These are phyloP conservation scores for Alentia gelatinosa DNA, from an alignment of 2,888 invertebrate genomes.

Conservation along the genomic window DNA sequence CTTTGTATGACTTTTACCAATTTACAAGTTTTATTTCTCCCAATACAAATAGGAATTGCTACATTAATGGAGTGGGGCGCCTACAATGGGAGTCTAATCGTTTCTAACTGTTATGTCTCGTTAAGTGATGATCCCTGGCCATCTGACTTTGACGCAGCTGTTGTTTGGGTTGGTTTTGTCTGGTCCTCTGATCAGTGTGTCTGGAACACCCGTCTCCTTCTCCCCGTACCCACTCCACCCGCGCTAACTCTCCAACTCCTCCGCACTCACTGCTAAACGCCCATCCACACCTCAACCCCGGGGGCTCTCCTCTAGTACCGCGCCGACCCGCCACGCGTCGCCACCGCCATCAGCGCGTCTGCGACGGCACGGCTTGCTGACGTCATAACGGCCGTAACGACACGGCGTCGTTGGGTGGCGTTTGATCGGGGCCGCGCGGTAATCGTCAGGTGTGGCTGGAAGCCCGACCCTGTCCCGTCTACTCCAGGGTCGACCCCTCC, in stretches of 20 bases:
- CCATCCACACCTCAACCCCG: background rate
- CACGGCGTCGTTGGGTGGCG: background rate
- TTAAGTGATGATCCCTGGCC: too few relatives aligned
- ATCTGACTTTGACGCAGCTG: background rate
- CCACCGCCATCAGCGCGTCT: background rate
- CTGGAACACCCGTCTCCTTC: background rate
- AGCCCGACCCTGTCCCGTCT: slow-evolving; percentile 1
- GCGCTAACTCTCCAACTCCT: background rate
- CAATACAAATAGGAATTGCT: too few relatives aligned
- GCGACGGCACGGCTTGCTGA: background rate
- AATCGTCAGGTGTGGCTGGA: background rate
- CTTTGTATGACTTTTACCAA: too few relatives aligned
- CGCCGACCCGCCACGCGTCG: background rate
- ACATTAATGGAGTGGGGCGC: too few relatives aligned
- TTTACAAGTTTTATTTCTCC: too few relatives aligned
- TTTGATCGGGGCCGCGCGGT: background rate
- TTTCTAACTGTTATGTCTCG: too few relatives aligned
- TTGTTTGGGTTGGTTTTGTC: background rate
- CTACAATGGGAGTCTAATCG: too few relatives aligned
- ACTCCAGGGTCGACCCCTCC: background rate
- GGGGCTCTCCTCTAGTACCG: background rate
- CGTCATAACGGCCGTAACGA: background rate
- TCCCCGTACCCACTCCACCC: background rate
- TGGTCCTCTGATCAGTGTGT: background rate
- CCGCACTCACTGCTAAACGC: background rate